Evolutionary conservation across 2,113 vertebrate genomes (phyloP), one percentile per base, ranked within the genome.

Genomic region (Sinocyclocheilus anophthalmus): DNA sequence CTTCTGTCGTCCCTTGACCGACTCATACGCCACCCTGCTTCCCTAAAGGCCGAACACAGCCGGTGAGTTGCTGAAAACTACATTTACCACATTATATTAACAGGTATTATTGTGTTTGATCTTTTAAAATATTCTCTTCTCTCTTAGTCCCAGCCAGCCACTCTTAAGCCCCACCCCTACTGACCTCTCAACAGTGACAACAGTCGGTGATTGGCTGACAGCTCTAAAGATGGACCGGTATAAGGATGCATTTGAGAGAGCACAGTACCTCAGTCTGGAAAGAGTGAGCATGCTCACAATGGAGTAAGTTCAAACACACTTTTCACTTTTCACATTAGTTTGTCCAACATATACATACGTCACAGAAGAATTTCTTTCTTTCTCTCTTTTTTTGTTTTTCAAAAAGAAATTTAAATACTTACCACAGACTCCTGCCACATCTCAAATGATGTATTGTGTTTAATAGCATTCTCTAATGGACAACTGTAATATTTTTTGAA

Each of bases 11-110:
- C 97, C 0, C 93, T 99, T 88, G 98, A 99, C 91, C 96, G 98
- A 90, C 97, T 98, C 92, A 99, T 99, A 90, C 95, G 98, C 79
- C 97, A 98, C 89, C 98, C 98, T 0, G 96, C 96, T 45, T 96
- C 95, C 26, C 95, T 99, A 24, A 99, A 97, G 94, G 92, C 95
- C 1, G 94, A 94, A 76, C 94, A 95, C 50, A 93, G 93, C 89
- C 95, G 96, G 96, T 97, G 88, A 94, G 95, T n/a, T 69, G 11
- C 9, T 33, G 18, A 84, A 22, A 70, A 42, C 42, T 42, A 42
- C 7, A 8, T 42, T 55, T 59, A n/a, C 45, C n/a, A 45, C 30
- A 6, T 82, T 39, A 53, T 55, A n/a, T 69, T 86, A n/a, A 63
- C 53, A 18, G 24, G 6, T 39, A 14, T 9, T 39, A 70, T 30